Base-by-base conservation (phyloP, 2,113 vertebrate species). In the Polypterus senegalus region DNA sequence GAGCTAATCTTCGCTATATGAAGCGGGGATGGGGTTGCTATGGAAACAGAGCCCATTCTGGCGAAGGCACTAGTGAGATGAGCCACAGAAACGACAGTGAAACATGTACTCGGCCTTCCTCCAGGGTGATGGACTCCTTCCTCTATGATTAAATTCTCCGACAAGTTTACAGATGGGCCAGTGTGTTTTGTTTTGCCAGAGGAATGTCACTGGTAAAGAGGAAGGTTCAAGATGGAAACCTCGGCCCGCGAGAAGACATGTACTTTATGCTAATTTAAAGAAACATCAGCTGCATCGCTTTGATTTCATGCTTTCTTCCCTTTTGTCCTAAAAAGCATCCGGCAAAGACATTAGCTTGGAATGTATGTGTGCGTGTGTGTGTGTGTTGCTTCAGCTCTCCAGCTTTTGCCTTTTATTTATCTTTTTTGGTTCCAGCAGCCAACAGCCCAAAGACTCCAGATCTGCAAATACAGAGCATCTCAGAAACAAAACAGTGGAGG, bases 1-100 rank as follows among this genome's bases (percentile, higher is more conserved):
- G 81, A 89, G 86, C 83, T 88, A 87, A 89, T 90, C 87, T 88
- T 88, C 83, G 83, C 84, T 81, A 81, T 78, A 83, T 80, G 82
- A 88, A 87, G 82, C 83, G 85, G 82, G 83, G 83, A 86, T 84
- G 84, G 79, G 73, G 85, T 89, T 90, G 84, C 84, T 79, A 88
- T 89, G 87, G 83, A 82, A 85, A 90, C 87, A 74, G 76, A 83
- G 85, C 82, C 82, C 80, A 83, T 87, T 86, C 83, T 85, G 85
- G 81, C 83, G 85, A 82, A 83, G 80, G 83, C 84, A 85, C 83
- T 81, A 79, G 80, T 67, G 83, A 82, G 81, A 87, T 77, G 83
- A 86, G 81, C 81, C 76, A 77, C 73, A 79, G 84, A 80, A 79
- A 88, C 77, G 74, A 81, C 81, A 68, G 76, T 69, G 80, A 87